Evolutionary conservation across 2,888 invertebrate genomes (phyloP).

Genomic region (Philereme transversata): DNA sequence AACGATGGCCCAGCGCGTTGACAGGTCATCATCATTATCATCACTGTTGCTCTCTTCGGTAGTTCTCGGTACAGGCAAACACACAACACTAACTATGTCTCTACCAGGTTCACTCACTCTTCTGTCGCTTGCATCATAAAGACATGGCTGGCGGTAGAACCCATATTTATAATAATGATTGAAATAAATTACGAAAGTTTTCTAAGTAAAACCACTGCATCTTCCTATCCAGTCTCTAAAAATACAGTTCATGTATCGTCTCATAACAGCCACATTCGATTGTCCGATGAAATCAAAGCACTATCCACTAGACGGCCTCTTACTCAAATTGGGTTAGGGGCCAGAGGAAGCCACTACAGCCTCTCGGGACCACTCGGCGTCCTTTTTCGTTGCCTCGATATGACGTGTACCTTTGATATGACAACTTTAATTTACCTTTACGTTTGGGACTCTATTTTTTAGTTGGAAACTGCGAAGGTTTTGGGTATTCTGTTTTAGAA

Average conservation of each 20-base stretch:
- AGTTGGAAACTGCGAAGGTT: slow-evolving; percentile 5
- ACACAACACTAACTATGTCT: too few species aligned
- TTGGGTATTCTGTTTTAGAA: slow-evolving; percentile 1
- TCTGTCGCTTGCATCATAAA: too few species aligned
- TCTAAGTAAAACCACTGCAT: too few species aligned
- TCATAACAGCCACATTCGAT: slow-evolving; percentile 33
- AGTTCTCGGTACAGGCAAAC: too few species aligned
- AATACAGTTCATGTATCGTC: slow-evolving; percentile 5
- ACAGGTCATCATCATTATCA: too few species aligned
- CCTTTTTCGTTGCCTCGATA: slow-evolving; percentile 39
- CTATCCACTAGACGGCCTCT: slow-evolving; percentile 51
- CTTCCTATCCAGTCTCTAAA: too few species aligned
- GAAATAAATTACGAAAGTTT: too few species aligned
- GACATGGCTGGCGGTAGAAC: too few species aligned
- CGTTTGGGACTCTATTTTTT: slow-evolving; percentile 15
- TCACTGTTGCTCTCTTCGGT: too few species aligned
- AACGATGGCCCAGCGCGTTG: too few species aligned
- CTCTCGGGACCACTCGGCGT: slow-evolving; percentile 43
- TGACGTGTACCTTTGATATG: slow-evolving; percentile 41
- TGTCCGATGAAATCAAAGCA: slow-evolving; percentile 60
- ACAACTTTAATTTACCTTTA: slow-evolving; percentile 44
- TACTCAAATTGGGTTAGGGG: slow-evolving; percentile 64
- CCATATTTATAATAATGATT: too few species aligned
- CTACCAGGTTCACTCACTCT: too few species aligned
- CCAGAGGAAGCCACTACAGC: slow-evolving; percentile 51